Evolutionary conservation across 2,797 vertebrate genomes (phyloP).

Genomic region (Mycteria americana): DNA sequence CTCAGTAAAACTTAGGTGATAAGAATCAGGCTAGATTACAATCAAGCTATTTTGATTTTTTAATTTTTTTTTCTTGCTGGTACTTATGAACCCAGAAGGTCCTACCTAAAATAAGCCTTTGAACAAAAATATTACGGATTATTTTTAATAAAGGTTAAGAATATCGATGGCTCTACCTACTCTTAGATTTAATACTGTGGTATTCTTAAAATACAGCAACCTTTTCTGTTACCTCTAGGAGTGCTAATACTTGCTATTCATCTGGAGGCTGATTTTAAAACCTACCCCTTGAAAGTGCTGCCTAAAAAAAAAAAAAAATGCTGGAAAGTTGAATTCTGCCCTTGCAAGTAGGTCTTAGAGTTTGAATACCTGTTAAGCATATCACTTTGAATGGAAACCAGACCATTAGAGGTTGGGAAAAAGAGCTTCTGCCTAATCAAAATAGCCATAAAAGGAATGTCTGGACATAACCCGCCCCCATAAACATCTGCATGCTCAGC

Average conservation of each 20-base stretch:
- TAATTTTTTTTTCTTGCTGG: neutral
- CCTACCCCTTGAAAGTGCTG: neutral
- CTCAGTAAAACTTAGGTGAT: neutral
- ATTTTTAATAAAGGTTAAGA: neutral
- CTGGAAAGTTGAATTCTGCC: neutral
- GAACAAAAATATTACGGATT: neutral
- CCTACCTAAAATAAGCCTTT: neutral
- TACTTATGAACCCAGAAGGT: neutral
- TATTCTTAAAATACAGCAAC: neutral
- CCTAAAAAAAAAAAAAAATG: neutral
- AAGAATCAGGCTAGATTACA: conserved; percentile 15
- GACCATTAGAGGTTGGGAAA: neutral
- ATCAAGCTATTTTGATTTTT: neutral
- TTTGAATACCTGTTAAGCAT: neutral
- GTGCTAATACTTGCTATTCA: neutral
- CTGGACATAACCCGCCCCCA: neutral
- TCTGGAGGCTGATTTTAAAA: neutral
- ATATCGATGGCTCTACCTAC: neutral
- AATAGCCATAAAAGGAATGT: neutral
- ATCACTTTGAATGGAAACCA: neutral
- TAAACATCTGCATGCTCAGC: neutral
- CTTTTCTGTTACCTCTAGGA: neutral
- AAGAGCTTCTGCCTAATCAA: neutral
- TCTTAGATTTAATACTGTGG: neutral
- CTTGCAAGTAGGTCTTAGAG: neutral